These are phyloP conservation scores for Lytechinus variegatus DNA, from an alignment of 35 echinoderm and acorn worm species.

Conservation along the genomic window DNA sequence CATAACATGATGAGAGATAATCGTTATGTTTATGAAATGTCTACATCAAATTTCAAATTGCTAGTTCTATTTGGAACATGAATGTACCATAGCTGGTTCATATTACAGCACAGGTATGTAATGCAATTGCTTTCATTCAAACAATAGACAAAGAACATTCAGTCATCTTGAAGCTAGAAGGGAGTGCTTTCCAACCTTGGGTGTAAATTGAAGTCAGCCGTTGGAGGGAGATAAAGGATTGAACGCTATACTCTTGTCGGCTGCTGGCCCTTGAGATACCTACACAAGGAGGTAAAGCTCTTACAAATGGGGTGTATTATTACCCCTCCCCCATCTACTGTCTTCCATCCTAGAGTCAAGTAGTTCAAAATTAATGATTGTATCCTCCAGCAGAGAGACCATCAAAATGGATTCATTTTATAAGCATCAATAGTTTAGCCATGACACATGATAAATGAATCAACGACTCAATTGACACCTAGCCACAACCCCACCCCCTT, in stretches of 20 bases:
- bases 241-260: slow-evolving; percentile 55
- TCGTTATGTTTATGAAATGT: background rate
- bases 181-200: slow-evolving; percentile 6
- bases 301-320: slow-evolving; percentile 20
- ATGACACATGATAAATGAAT: background rate
- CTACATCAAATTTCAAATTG: background rate
- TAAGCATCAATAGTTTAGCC: background rate
- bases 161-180: background rate
- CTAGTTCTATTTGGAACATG: background rate
- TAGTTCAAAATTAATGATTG: background rate
- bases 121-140: background rate
- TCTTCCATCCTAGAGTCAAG: background rate
- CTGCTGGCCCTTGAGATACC: slow-evolving; percentile 40
- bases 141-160: slow-evolving; percentile 13
- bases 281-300: slow-evolving; percentile 16
- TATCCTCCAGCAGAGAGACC: background rate
- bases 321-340: background rate
- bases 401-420: background rate
- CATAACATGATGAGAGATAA: background rate
- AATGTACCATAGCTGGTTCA: background rate
- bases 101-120: background rate
- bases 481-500: background rate
- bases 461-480: slow-evolving; percentile 9
- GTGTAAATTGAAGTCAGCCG: slow-evolving; percentile 50
- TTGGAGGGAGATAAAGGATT: slow-evolving; percentile 32